Conservation (phyloP, 2,797 vertebrate genomes). For the Furcifer pardalis region DNA sequence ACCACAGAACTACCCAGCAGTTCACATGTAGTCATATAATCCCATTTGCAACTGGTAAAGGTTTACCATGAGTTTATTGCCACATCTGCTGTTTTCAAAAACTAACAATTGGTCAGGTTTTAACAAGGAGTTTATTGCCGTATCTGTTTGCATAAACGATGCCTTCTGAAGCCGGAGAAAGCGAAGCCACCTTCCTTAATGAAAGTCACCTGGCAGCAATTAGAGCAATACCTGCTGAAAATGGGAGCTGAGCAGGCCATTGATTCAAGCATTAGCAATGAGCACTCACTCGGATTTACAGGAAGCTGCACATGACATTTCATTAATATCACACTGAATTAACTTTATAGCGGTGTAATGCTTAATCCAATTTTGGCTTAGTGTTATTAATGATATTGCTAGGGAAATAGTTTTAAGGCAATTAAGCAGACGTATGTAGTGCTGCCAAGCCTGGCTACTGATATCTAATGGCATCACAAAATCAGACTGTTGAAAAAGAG, state of each 20-base stretch:
- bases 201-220: conserved; percentile 71
- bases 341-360: conserved; percentile 72
- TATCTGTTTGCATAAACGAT: background rate
- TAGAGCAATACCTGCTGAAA: conserved; percentile 67
- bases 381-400: conserved; percentile 70
- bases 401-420: conserved; percentile 74
- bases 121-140: background rate
- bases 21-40: background rate
- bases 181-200: conserved; percentile 54
- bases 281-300: conserved; percentile 71
- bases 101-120: background rate
- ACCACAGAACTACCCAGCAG: no score
- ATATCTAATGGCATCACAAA: conserved; percentile 65
- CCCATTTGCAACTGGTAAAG: background rate
- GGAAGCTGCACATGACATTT: conserved; percentile 74
- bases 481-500: conserved; percentile 50
- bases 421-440: conserved; percentile 72
- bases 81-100: background rate
- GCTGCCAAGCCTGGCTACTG: conserved; percentile 62
- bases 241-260: conserved; percentile 60
- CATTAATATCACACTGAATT: conserved; percentile 75
- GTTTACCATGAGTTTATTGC: background rate
- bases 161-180: conserved; percentile 45
- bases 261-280: conserved; percentile 73
- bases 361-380: conserved; percentile 73